phyloP scores from a whole-genome alignment of 1,140 invertebrate species.

The Theocolax elegans region DNA sequence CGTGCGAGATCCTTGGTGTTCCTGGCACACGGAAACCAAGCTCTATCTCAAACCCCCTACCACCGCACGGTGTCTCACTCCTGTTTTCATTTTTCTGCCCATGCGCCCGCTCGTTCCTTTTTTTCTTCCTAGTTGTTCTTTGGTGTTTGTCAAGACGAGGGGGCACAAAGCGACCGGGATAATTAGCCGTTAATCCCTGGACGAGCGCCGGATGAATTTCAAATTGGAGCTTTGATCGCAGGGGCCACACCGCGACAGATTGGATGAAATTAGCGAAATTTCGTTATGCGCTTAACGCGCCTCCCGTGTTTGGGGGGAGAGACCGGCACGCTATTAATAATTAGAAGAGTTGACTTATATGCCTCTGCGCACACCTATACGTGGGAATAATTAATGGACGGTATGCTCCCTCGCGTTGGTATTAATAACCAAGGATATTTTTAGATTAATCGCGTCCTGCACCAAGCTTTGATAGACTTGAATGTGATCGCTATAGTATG shows the following conservation, averaged over 20 bases:
- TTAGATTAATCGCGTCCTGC: too few relatives aligned
- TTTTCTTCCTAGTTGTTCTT: background rate
- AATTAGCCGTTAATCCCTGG: background rate
- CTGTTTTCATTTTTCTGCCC: background rate
- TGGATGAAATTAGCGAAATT: conserved; percentile 33
- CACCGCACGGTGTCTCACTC: too few relatives aligned
- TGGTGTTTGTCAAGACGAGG: background rate
- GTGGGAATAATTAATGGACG: too few relatives aligned
- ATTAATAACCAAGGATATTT: too few relatives aligned
- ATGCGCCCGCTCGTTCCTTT: background rate
- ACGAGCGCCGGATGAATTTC: conserved; percentile 19
- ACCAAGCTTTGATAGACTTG: too few relatives aligned
- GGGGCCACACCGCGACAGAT: background rate
- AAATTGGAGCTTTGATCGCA: conserved; percentile 28
- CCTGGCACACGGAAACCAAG: background rate
- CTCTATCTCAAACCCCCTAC: too few relatives aligned
- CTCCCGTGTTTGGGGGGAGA: too few relatives aligned
- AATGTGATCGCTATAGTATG: too few relatives aligned
- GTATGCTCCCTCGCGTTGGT: too few relatives aligned
- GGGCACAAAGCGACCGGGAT: background rate
- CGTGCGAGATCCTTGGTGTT: background rate
- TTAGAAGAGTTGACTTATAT: too few relatives aligned
- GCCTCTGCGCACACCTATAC: too few relatives aligned
- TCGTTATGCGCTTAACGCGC: background rate
- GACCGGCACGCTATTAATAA: too few relatives aligned